Conservation (phyloP, 2,797 vertebrate genomes). For the Amazona finschi region DNA sequence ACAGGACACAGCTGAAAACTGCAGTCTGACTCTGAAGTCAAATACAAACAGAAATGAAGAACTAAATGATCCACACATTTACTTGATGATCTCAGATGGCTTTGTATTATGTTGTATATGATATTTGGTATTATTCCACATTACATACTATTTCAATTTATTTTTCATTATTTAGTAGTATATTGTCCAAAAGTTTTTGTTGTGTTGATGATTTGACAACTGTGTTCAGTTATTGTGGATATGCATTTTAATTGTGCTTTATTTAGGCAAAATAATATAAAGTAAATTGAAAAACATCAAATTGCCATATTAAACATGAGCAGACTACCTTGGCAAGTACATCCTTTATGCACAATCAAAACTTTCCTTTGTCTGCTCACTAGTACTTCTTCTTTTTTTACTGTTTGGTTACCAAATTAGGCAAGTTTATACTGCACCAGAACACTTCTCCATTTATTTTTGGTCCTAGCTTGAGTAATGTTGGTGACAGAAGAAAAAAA, state of each 20-base stretch:
- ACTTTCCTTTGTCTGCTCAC: neutral
- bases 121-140: slow-evolving; percentile 15
- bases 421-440: neutral
- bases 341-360: neutral
- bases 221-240: slow-evolving; percentile 23
- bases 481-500: neutral
- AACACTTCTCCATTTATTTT: neutral
- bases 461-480: neutral
- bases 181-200: slow-evolving; percentile 47
- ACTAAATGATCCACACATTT: slow-evolving; percentile 44
- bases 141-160: slow-evolving; percentile 61
- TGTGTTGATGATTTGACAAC: slow-evolving; percentile 38
- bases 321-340: slow-evolving; percentile 25
- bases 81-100: slow-evolving; percentile 15
- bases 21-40: slow-evolving; percentile 49
- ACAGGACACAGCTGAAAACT: slow-evolving; percentile 48
- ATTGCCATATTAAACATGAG: slow-evolving; percentile 1
- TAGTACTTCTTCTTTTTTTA: neutral
- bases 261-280: slow-evolving; percentile 1
- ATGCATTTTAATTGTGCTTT: slow-evolving; percentile 33
- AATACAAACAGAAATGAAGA: slow-evolving; percentile 54
- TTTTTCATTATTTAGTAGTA: slow-evolving; percentile 61
- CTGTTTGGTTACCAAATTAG: neutral
- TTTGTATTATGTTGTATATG: neutral
- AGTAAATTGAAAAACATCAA: slow-evolving; percentile 8